A percentile compares a stretch with the other conserved stretches of the same genome.
phyloP scores from a whole-genome alignment of 2,113 vertebrate species.

The Atractosteus spatula region DNA sequence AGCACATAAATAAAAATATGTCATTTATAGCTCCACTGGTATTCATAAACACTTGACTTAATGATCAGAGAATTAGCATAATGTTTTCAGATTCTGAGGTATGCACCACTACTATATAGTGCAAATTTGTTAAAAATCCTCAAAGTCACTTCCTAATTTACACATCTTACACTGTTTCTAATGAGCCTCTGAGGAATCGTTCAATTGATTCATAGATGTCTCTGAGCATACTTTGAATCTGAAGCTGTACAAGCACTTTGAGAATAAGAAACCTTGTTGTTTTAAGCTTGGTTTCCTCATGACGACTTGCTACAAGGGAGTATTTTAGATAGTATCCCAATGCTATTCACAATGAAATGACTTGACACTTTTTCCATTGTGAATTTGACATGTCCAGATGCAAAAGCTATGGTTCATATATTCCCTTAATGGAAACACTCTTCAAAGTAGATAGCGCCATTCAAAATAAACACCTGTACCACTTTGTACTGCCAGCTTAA shows the following conservation, averaged over 20 bases:
- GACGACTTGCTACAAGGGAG: no score
- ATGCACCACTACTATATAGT: neutral
- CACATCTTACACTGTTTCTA: neutral
- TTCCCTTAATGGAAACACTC: neutral
- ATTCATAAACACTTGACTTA: neutral
- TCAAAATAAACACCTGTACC: no score
- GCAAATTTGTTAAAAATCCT: neutral
- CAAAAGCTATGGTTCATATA: neutral
- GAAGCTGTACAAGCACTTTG: neutral
- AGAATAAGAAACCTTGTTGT: neutral
- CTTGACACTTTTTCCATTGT: neutral
- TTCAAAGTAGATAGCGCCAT: neutral
- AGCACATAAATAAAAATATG: no score
- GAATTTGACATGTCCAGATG: neutral
- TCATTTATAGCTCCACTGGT: neutral
- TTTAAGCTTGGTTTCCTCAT: no score
- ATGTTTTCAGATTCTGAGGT: neutral
- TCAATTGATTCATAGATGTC: slow-evolving; percentile 6
- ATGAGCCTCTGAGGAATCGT: slow-evolving; percentile 6
- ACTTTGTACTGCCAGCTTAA: neutral
- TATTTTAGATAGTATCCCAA: neutral
- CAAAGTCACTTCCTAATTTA: neutral
- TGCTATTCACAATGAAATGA: neutral
- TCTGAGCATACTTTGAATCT: slow-evolving; percentile 3
- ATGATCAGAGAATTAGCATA: slow-evolving; percentile 3